Evolutionary conservation across 2,113 vertebrate species (phyloP), one percentile per base, ranked within the genome.

Genomic region (Sprattus sprattus): DNA sequence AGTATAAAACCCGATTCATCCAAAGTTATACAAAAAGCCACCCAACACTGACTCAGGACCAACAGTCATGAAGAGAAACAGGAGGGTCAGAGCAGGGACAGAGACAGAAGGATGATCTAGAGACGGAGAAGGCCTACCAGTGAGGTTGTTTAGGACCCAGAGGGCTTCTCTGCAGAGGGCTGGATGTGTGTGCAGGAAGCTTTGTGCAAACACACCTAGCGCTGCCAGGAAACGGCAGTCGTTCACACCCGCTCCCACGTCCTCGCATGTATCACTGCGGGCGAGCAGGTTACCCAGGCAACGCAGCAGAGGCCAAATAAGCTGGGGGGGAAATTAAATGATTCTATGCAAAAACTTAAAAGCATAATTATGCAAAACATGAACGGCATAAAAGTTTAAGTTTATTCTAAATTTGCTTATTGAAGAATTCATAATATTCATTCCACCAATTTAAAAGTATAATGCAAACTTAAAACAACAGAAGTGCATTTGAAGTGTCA

Each of bases 71-170:
- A 15, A 78, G 13, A 1, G 2, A 78, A 6, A 78, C 11, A 39
- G 71, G 32, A 78, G 9, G 28, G 25, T 11, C 25, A 13, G 67
- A 15, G 11, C 28, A 32, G 11, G 3, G 28, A 15, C 32, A 75
- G 10, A 75, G 11, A 13, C 25, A 75, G 28, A 32, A 9, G 11
- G 28, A 13, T 32, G 25, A 7, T 67, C 7, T 67, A 32, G 13
- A 47, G 18, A 86, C 7, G 32, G 9, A 44, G n/a, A 32, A 47
- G 84, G 81, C 71, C 13, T 91, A 98, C 98, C 97, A 4, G 98
- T 99, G 87, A 99, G 96, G 92, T 99, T 99, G 91, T 98, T 99
- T 84, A 99, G 95, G 82, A 97, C 95, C 98, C 98, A 99, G 47
- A 96, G 92, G 7, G 95, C 92, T 90, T 99, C 98, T 84, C 95